Evolutionary conservation across 2,113 vertebrate genomes (phyloP).

Genomic region (Sturnus vulgaris): DNA sequence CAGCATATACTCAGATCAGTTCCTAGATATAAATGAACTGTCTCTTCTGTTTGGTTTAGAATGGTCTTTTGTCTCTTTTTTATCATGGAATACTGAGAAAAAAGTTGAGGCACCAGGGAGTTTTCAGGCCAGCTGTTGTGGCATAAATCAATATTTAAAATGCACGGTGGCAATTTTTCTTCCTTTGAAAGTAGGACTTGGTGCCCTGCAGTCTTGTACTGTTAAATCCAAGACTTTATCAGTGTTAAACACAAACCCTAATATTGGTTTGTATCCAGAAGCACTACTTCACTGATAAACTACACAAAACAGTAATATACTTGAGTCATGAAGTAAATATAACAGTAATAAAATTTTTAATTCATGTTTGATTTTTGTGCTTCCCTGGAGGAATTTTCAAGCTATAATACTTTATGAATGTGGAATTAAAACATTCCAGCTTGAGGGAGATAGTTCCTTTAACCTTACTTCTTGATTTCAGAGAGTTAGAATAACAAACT

Average conservation of each 20-base stretch:
- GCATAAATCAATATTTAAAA: slow-evolving; percentile 70
- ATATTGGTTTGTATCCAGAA: neutral
- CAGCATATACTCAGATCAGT: neutral
- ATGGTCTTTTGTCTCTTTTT: neutral
- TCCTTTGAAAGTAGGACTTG: slow-evolving; percentile 5
- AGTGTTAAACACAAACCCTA: neutral
- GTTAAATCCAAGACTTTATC: slow-evolving; percentile 29
- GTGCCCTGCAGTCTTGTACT: slow-evolving; percentile 30
- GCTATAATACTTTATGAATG: slow-evolving; percentile 3
- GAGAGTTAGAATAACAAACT: neutral
- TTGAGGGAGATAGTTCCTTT: neutral
- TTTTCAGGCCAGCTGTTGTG: slow-evolving; percentile 22
- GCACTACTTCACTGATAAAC: neutral
- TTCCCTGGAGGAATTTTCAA: slow-evolving; percentile 11
- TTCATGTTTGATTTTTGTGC: neutral
- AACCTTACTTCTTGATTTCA: neutral
- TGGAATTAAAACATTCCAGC: neutral
- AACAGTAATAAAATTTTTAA: slow-evolving; percentile 23
- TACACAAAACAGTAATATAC: neutral
- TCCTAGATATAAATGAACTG: slow-evolving; percentile 44
- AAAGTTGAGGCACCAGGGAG: slow-evolving; percentile 25
- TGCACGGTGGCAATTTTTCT: neutral
- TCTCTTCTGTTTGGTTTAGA: slow-evolving; percentile 42
- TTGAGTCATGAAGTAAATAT: neutral
- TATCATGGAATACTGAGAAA: slow-evolving; percentile 9